A percentile compares a stretch with the other conserved stretches of the same genome.
Conservation (phyloP, 2,797 vertebrate genomes). For the Spinus pinus region DNA sequence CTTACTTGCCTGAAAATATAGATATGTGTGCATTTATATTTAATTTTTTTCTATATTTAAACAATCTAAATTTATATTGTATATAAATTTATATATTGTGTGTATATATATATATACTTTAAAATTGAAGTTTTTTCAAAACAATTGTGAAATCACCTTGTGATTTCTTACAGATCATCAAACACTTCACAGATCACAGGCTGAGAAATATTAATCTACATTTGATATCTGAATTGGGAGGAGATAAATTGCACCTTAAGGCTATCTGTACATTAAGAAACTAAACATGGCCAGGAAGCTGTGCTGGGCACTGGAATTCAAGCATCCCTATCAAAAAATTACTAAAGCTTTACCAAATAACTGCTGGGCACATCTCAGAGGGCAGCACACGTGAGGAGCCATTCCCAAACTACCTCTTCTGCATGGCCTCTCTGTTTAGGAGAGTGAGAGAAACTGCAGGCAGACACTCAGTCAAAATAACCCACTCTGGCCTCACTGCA, state of each 20-base stretch:
- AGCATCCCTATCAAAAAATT: not conserved
- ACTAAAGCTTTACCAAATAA: not conserved
- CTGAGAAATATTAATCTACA: not conserved
- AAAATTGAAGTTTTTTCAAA: constrained; percentile 3
- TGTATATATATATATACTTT: not conserved
- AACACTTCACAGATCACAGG: not conserved
- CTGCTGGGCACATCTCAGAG: not conserved
- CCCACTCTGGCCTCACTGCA: not conserved
- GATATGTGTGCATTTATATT: not conserved
- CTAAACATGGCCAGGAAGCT: not conserved
- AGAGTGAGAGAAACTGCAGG: not conserved
- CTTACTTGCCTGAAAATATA: not conserved
- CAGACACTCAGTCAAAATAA: not conserved
- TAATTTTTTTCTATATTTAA: not conserved
- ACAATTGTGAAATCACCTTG: constrained; percentile 2
- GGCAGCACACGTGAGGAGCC: not conserved
- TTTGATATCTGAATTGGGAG: not conserved
- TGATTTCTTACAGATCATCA: constrained; percentile 20
- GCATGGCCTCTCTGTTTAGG: not conserved
- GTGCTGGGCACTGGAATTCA: not conserved
- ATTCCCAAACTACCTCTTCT: not conserved
- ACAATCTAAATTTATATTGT: not conserved
- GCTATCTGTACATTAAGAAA: not conserved
- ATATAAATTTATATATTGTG: no score
- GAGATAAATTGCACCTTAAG: not conserved